phyloP scores from a whole-genome alignment of 1,140 invertebrate species.

The Sarcophaga peregrina region DNA sequence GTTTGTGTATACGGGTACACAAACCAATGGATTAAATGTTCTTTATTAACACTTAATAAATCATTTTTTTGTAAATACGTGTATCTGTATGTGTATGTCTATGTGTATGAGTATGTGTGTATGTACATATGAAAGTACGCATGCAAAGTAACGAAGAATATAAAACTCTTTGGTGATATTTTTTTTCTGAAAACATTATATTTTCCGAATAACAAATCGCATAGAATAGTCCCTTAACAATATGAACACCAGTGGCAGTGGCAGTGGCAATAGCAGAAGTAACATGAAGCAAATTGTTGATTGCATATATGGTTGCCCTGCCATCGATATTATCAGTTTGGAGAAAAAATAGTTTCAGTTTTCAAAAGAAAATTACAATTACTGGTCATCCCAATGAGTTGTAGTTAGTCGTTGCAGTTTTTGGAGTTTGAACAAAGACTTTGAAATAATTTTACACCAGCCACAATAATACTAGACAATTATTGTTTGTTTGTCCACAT shows the following conservation, averaged over 20 bases:
- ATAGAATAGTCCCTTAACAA: conserved; percentile 31
- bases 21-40: conserved; percentile 64
- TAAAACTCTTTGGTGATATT: conserved; percentile 28
- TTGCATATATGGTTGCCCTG: not conserved
- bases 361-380: no score
- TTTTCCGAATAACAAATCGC: conserved; percentile 34
- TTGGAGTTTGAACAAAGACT: not conserved
- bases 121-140: not conserved
- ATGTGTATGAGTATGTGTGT: conserved; percentile 28
- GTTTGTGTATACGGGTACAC: conserved; percentile 53
- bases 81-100: not conserved
- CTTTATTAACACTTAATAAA: conserved; percentile 67
- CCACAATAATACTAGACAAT: not conserved
- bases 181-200: conserved; percentile 19
- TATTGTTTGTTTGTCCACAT: not conserved
- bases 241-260: not conserved
- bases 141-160: not conserved
- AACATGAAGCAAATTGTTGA: not conserved
- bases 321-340: not conserved
- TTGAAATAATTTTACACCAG: not conserved
- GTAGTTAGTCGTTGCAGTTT: not conserved
- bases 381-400: not conserved
- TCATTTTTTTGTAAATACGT: conserved; percentile 49
- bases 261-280: not conserved
- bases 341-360: not conserved